Percentiles rank a stretch among this genome's conserved stretches.
Evolutionary conservation across 2,888 invertebrate genomes (phyloP).

Genomic region (Gibbula magus): DNA sequence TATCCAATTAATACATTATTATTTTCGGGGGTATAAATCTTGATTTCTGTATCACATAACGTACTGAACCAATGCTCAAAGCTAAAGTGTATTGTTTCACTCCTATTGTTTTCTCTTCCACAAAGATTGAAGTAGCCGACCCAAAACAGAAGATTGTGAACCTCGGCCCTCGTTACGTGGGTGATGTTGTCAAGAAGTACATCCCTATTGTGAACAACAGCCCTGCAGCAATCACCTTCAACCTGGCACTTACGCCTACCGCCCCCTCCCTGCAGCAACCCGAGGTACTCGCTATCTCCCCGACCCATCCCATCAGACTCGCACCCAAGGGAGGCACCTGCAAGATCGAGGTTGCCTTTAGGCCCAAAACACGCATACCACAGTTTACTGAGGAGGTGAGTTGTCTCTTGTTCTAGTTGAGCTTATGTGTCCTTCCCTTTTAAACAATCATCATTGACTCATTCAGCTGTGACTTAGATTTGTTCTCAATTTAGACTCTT

Average conservation of each 20-base stretch:
- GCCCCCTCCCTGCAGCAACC: constrained; percentile 65
- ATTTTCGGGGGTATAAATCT: no score
- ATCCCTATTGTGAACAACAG: constrained; percentile 74
- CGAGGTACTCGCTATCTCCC: constrained; percentile 62
- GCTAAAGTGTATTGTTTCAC: no score
- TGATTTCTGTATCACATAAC: no score
- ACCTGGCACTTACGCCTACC: constrained; percentile 70
- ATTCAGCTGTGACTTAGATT: background rate
- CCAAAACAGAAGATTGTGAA: constrained; percentile 71
- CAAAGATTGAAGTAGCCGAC: constrained; percentile 71
- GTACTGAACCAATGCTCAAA: no score
- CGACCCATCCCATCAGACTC: constrained; percentile 67
- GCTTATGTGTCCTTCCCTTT: background rate
- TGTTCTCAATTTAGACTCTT: no score
- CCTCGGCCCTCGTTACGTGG: constrained; percentile 71
- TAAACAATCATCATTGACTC: background rate
- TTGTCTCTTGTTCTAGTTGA: background rate
- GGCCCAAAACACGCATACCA: constrained; percentile 70
- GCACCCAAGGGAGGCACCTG: constrained; percentile 67
- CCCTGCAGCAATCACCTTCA: constrained; percentile 72
- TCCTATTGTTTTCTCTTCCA: no score
- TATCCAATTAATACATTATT: no score
- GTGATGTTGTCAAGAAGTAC: constrained; percentile 66
- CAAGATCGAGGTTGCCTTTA: constrained; percentile 71
- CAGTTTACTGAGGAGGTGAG: constrained; percentile 74